Evolutionary conservation across 2,888 invertebrate genomes (phyloP), one percentile per base, ranked within the genome.

Genomic region (Seira musarum): DNA sequence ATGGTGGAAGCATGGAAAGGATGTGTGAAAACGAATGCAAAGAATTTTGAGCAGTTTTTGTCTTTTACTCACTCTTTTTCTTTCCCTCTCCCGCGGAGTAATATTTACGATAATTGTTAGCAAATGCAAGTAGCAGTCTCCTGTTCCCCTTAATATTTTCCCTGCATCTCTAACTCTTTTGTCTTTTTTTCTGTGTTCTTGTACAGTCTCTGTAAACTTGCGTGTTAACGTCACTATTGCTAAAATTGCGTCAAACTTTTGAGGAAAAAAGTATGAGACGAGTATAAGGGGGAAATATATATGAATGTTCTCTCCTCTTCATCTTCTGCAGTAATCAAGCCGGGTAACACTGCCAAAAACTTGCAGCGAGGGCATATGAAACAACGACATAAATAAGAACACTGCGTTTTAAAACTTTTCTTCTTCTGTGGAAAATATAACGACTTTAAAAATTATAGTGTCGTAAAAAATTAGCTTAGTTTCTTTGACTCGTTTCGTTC

Each of bases 51-150:
- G 70, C 80, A 73, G 80, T 80, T 30, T 30, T 30, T 75, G 75
- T 76, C 76, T 73, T 77, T 70, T 60, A 60, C 77, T 67, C 64
- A 64, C 65, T 63, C 60, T 57, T 40, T 22, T 35, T 60, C 46
- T 30, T 30, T 30, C 69, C 19, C n/a, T 69, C 82, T 79, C 75
- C 67, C 67, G 49, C 69, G 80, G 72, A 80, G 83, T 67, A 84
- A 85, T 86, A 86, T 86, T 86, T 86, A 86, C 84, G 86, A 85
- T 85, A 85, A 85, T 86, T 86, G 85, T 84, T 86, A 83, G 70
- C 85, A 85, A 86, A 84, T 84, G 82, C 79, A 82, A 84, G 78
- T 72, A 22, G 40, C 8, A 30, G 30, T 46, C 71, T 80, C 74
- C 75, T 78, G 61, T 70, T 78, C 75, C 68, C 77, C 67, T 67